Base-by-base conservation (phyloP, 2,888 invertebrate genomes). In the Chymomyza amoena region DNA sequence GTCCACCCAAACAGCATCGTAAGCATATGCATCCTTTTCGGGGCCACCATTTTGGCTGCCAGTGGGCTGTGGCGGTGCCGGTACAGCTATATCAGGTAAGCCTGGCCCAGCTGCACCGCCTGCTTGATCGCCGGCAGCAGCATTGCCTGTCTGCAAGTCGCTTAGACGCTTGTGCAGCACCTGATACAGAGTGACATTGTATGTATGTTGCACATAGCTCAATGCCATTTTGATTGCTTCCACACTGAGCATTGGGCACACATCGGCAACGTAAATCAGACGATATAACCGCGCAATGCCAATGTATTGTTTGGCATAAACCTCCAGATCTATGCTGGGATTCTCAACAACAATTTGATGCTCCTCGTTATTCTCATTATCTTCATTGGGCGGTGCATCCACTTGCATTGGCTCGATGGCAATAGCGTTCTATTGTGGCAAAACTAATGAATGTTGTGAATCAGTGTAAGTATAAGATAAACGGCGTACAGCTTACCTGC, bases 371-470 rank as follows among this genome's bases (percentile, higher is more conserved):
- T 98, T 97, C 92, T 98, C 98, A 92, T 98, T 98, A 92, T 98
- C 98, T 92, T 98, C 98, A 68, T 96, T 95, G 75, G 96, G 96
- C 74, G 96, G 97, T 73, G 96, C 96, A 92, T 99, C 99, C 83
- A 99, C 97, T 93, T 98, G 98, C 98, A 99, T 99, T 52, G 98
- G 98, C 92, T 99, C 99, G 84, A 97, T 96, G 80, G 96, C 25
- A 4, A 32, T 32, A 32, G 32, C 95, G 93, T 96, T 96, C 92
- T 92, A 62, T 7, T 25, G 5, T 25, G 10, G 59, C 5, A 52
- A 39, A 59, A 57, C 5, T 57, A 28, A 15, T 16, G 50, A 63
- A 56, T 1, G 61, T 56, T 25, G 36, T 52, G 39, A 54, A 54
- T 64, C 67, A 4, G 63, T 52, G 39, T 15, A 36, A 36, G 2